Base-by-base conservation (phyloP, 1,140 invertebrate genomes). In the Riptortus pedestris region DNA sequence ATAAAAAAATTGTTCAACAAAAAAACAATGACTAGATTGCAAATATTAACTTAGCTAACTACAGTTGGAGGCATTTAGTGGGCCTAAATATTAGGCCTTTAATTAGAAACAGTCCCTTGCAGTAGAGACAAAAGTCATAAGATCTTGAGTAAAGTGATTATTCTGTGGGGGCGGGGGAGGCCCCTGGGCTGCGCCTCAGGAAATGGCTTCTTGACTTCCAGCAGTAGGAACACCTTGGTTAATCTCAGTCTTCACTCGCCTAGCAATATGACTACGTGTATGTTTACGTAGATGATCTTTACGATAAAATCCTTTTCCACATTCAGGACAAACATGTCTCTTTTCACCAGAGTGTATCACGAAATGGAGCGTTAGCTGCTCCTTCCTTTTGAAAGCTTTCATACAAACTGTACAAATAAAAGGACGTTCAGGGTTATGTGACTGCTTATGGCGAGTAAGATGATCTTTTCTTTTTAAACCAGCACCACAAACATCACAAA, bases 191-290 rank as follows among this genome's bases (percentile, higher is more conserved):
- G 65, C 58, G n/a, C 67, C 69, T 70, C 70, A 70, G 69, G 70
- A 71, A 2, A 66, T 18, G n/a, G 28, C 29, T 18, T 55, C 66
- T 20, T 52, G 47, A 16, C 22, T 52, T 20, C 48, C 20, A 18
- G 71, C 0, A 71, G 73, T 12, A 69, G 71, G 52, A 20, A 63
- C 63, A 77, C 77, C 72, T 72, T 88, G 81, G 67, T 88, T 84
- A 67, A 93, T 78, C 76, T 90, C 88, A 0, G 87, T 87, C 71
- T 90, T 91, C 9, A 90, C 87, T 47, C 71, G 61, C 16, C 72
- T 78, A 72, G 61, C 76, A 71, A 70, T 77, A 62, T 83, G 80
- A 69, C 78, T 80, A 52, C 78, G 76, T 1, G 80, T 73, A 68
- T 83, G 80, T 64, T 81, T 82, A 22, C 79, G 78, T 45, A 82